Conservation (phyloP, 1,140 invertebrate species). For the Neelides sp. region DNA sequence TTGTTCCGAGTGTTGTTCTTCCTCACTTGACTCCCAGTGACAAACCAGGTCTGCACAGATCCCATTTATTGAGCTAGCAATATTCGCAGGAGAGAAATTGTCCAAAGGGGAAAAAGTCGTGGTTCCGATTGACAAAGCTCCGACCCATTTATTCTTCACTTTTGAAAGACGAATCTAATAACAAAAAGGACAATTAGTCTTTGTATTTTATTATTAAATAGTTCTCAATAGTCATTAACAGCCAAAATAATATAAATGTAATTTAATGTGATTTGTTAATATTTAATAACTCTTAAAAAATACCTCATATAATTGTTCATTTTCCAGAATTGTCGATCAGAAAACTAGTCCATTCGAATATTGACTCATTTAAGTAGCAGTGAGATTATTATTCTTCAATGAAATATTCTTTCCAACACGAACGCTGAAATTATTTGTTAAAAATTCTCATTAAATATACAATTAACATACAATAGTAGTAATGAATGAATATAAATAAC, state of each 20-base stretch:
- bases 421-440: constrained; percentile 43
- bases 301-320: constrained; percentile 45
- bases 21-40: constrained; percentile 44
- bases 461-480: constrained; percentile 24
- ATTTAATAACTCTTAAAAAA: too few relatives aligned
- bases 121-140: constrained; percentile 61
- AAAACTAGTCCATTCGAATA: constrained; percentile 45
- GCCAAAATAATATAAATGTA: too few relatives aligned
- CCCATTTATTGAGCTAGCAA: constrained; percentile 45
- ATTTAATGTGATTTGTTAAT: too few relatives aligned
- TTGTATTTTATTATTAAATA: too few relatives aligned
- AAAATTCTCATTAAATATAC: constrained; percentile 15
- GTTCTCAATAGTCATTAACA: too few relatives aligned
- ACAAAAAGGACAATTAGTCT: too few relatives aligned
- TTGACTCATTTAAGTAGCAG: constrained; percentile 50
- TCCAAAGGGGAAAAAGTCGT: constrained; percentile 54
- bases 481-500: too few relatives aligned
- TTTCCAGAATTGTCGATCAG: constrained; percentile 39
- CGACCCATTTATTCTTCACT: constrained; percentile 52
- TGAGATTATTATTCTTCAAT: constrained; percentile 50
- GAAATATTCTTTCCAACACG: constrained; percentile 61
- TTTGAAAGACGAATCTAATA: constrained; percentile 51
- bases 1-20: constrained; percentile 46
- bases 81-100: constrained; percentile 41
- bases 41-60: constrained; percentile 38